phyloP scores from a whole-genome alignment of 2,113 vertebrate species.

The Alaudala cheleensis region DNA sequence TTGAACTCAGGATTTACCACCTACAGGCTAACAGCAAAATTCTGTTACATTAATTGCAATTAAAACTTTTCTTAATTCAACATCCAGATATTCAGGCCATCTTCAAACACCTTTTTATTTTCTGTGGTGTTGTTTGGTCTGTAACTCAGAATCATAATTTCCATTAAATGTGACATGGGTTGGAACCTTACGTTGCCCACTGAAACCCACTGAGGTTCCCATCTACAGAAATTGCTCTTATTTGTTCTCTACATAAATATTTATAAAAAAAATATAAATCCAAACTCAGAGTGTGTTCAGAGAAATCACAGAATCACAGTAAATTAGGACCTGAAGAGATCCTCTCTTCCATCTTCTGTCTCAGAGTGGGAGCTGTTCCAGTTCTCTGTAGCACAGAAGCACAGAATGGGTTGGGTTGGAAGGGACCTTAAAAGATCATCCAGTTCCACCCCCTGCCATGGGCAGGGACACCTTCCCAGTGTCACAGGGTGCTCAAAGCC shows the following conservation, averaged over 20 bases:
- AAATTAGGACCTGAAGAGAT: not conserved
- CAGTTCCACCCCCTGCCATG: not conserved
- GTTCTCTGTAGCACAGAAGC: not conserved
- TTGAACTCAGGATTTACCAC: not conserved
- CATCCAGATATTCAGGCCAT: not conserved
- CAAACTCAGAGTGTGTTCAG: not conserved
- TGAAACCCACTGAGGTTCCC: not conserved
- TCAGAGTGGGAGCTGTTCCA: not conserved
- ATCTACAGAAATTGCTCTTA: not conserved
- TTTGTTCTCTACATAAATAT: not conserved
- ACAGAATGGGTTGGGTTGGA: not conserved
- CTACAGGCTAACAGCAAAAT: not conserved
- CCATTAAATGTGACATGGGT: not conserved
- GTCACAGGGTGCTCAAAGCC: not conserved
- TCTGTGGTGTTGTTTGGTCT: not conserved
- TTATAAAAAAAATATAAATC: not conserved
- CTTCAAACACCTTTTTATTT: not conserved
- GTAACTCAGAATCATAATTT: not conserved
- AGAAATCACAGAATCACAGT: not conserved
- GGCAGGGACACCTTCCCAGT: not conserved
- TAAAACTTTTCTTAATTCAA: not conserved
- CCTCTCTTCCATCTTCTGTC: not conserved
- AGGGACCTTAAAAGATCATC: rapidly evolving
- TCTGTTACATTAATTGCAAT: not conserved
- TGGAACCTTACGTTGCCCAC: not conserved